Conservation (phyloP, 1,140 invertebrate genomes). For the Ceratoteleas bidentatus region DNA sequence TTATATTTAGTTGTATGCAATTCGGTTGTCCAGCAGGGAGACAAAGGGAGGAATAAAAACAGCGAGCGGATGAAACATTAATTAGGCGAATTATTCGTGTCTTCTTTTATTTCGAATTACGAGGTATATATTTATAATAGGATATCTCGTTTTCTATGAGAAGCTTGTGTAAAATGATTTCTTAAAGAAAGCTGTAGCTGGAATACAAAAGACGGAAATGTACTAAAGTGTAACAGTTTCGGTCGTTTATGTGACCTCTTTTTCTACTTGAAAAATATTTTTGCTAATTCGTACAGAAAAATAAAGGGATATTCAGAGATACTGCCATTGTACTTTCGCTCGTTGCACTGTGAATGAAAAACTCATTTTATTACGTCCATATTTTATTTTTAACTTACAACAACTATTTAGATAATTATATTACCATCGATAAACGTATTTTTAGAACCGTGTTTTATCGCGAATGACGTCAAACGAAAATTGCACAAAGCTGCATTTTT, state of each 20-base stretch:
- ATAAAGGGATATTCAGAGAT: background rate
- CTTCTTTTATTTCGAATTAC: background rate
- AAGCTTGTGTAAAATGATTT: background rate
- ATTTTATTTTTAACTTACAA: background rate
- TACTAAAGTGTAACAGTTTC: conserved; percentile 7
- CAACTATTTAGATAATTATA: no score
- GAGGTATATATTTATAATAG: background rate
- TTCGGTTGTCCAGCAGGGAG: no score
- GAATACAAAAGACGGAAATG: conserved; percentile 3
- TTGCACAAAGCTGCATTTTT: no score
- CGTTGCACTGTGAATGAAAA: no score
- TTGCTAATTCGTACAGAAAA: background rate
- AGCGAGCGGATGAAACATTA: background rate
- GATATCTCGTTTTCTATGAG: background rate
- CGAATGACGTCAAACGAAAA: no score
- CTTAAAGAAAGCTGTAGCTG: background rate
- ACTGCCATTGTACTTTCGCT: no score
- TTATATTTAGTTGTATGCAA: no score
- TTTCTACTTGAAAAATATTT: conserved; percentile 9
- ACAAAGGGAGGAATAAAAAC: no score
- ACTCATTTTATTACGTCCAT: background rate
- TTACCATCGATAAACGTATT: no score
- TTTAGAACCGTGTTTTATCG: no score
- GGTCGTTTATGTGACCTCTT: background rate
- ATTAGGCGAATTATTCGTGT: background rate